Evolutionary conservation across 2,797 vertebrate species (phyloP), one percentile per base, ranked within the genome.

Genomic region (Eidolon dupreanum): DNA sequence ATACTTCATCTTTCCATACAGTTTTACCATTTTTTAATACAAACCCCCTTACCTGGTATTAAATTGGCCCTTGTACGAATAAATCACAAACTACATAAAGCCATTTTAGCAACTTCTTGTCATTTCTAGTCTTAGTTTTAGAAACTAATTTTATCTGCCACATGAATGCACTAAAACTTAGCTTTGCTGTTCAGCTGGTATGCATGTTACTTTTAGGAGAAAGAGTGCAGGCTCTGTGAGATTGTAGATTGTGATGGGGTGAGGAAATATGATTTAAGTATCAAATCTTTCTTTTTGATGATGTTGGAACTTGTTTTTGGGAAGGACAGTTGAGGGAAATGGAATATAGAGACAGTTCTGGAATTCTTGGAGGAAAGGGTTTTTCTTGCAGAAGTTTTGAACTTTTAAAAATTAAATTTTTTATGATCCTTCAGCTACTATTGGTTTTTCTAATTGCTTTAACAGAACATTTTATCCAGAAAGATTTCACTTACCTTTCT

Each of bases 11-110:
- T 94, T 74, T 68, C 7, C 41, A 36, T 91, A 53, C 8, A 78
- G 22, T 84, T 85, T 93, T 88, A 70, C 43, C 74, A 71, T 38
- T 94, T 95, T 93, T 31, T 19, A 91, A 33, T 33, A 74, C 36
- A 90, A 93, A 49, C 13, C 3, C 16, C 71, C 33, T 84, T 82
- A 22, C 22, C 5, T 51, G 12, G 8, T 57, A 94, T 94, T 91
- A 89, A 90, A 86, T 85, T 75, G 74, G 65, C 6, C 57, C 36
- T 63, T 41, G 10, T 71, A 15, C 75, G 43, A 90, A 46, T 66
- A 51, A 84, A 93, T 61, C 26, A 65, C 0, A 8, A 41, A 88
- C 26, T 51, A 65, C 19, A 55, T 33, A 63, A 74, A 87, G 43
- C 84, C 9, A 41, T 68, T 85, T 95, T 59, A 88, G 49, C 74